A percentile compares a stretch with the other conserved stretches of the same genome.
These are phyloP conservation scores for Cosmorhoe ocellata DNA, from an alignment of 2,888 invertebrate species.

Conservation along the genomic window DNA sequence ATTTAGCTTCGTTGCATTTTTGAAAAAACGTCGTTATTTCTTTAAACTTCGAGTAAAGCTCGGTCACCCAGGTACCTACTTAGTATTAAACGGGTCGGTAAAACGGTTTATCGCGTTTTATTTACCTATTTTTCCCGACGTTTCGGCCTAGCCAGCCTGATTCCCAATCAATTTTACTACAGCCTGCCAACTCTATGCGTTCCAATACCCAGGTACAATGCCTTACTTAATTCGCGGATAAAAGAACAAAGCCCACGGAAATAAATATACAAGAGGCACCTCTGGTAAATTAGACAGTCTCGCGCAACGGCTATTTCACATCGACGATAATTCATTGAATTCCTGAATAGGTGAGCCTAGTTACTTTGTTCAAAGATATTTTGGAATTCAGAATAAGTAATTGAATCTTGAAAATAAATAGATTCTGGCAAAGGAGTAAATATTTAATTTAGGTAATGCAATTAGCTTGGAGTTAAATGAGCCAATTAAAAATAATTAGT, in stretches of 20 bases:
- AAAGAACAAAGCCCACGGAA: conserved; percentile 76
- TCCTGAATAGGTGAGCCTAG: conserved; percentile 35
- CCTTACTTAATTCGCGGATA: conserved; percentile 74
- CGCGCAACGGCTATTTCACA: conserved; percentile 51
- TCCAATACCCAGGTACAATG: conserved; percentile 22
- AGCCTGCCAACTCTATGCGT: conserved; percentile 1
- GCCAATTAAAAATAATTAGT: too few relatives aligned
- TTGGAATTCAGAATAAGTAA: conserved; percentile 7
- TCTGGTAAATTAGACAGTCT: conserved; percentile 56
- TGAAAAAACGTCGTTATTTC: too few relatives aligned
- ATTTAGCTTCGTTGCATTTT: too few relatives aligned
- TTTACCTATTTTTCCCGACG: too few relatives aligned
- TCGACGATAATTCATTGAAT: conserved; percentile 61
- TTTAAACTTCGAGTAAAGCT: too few relatives aligned
- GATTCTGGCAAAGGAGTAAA: background rate
- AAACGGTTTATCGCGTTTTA: too few relatives aligned
- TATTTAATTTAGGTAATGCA: background rate
- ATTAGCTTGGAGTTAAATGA: too few relatives aligned
- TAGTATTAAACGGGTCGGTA: too few relatives aligned
- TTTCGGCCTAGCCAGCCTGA: too few relatives aligned
- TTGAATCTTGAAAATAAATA: conserved; percentile 4
- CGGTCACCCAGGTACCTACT: too few relatives aligned
- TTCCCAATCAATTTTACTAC: too few relatives aligned
- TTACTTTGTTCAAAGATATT: conserved; percentile 4
- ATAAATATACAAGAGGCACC: conserved; percentile 66